Evolutionary conservation across 2,797 vertebrate genomes (phyloP).

Genomic region (Enoplosus armatus): DNA sequence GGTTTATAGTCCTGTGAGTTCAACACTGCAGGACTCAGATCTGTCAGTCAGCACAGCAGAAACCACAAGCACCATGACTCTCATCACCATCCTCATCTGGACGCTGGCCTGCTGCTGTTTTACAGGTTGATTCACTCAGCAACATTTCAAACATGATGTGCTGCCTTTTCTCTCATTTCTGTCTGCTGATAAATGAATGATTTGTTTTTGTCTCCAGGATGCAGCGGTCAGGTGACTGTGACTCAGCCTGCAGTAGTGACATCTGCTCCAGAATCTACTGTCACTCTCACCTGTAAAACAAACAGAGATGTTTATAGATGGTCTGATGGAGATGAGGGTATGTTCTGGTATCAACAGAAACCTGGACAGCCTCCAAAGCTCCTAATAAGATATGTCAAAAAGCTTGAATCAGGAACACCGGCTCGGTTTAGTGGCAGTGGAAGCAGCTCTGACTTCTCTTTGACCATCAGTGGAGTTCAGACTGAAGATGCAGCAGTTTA

Average conservation of each 20-base stretch:
- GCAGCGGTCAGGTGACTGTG: conserved; percentile 51
- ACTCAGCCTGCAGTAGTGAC: conserved; percentile 37
- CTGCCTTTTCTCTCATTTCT: conserved; percentile 37
- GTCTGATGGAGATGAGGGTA: too few relatives aligned
- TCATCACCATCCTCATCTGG: conserved; percentile 67
- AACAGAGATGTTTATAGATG: neutral
- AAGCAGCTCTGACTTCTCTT: conserved; percentile 40
- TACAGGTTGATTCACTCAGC: conserved; percentile 52
- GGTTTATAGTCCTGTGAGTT: conserved; percentile 65
- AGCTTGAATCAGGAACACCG: conserved; percentile 26
- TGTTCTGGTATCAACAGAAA: conserved; percentile 3
- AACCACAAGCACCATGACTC: conserved; percentile 64
- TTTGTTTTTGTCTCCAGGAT: conserved; percentile 47
- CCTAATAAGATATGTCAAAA: rapidly evolving
- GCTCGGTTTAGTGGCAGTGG: conserved; percentile 58
- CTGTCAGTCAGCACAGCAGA: conserved; percentile 58
- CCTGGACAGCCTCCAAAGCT: conserved; percentile 16
- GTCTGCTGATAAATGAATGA: conserved; percentile 39
- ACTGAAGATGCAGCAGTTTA: conserved; percentile 70
- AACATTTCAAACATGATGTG: too few relatives aligned
- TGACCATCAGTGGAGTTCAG: conserved; percentile 55
- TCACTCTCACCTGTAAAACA: conserved; percentile 46
- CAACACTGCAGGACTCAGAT: conserved; percentile 63
- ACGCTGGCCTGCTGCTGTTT: conserved; percentile 69
- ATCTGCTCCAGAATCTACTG: neutral